These are phyloP conservation scores for Eubasilissa splendida DNA, from an alignment of 2,888 invertebrate species.

Conservation along the genomic window DNA sequence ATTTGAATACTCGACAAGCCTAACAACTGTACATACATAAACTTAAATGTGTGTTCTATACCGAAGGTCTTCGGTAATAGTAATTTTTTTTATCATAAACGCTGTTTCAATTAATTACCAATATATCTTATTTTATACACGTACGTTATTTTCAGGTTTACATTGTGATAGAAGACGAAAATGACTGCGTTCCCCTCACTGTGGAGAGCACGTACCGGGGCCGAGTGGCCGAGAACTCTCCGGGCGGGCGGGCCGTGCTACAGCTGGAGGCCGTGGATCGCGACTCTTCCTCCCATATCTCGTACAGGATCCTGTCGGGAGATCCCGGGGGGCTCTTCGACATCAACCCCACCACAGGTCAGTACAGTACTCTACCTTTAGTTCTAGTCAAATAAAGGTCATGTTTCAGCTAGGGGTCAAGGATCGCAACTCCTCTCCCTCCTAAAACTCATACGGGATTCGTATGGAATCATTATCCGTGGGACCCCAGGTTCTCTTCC, in stretches of 20 bases:
- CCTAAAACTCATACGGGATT: too few species aligned
- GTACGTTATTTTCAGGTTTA: conserved; percentile 63
- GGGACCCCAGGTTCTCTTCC: too few species aligned
- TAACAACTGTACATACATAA: too few species aligned
- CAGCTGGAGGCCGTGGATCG: conserved; percentile 85
- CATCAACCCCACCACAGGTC: conserved; percentile 89
- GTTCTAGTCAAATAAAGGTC: background rate
- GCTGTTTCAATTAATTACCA: background rate
- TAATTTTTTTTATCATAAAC: too few species aligned
- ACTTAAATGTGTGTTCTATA: too few species aligned
- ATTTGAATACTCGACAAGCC: too few species aligned
- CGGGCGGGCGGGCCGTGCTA: conserved; percentile 80
- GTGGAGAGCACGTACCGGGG: conserved; percentile 89
- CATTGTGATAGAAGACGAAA: conserved; percentile 85
- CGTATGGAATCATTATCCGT: too few species aligned
- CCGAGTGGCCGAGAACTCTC: conserved; percentile 85
- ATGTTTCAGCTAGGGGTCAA: background rate
- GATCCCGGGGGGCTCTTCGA: conserved; percentile 94
- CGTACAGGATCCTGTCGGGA: conserved; percentile 90
- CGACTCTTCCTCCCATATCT: conserved; percentile 79
- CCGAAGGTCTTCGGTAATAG: too few species aligned
- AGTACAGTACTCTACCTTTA: conserved; percentile 60
- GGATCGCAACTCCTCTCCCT: too few species aligned
- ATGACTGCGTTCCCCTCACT: conserved; percentile 96
- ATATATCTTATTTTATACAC: background rate